Evolutionary conservation across 2,888 invertebrate genomes (phyloP).

Genomic region (Tenthredo distinguenda): DNA sequence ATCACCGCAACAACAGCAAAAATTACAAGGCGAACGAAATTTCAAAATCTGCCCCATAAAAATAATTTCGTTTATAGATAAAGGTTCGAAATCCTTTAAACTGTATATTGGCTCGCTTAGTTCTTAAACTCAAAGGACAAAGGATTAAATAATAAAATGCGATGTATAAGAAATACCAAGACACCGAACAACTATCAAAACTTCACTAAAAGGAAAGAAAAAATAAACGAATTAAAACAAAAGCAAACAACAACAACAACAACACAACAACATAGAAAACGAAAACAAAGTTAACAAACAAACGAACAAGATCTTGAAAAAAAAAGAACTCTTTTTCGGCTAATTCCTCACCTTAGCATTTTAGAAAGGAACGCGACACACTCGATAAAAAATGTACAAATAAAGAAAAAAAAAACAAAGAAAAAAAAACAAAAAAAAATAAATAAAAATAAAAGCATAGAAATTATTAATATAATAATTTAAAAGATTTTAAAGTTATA

Average conservation of each 20-base stretch:
- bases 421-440: constrained; percentile 53
- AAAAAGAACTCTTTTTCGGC: constrained; percentile 18
- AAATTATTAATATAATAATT: constrained; percentile 76
- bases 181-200: constrained; percentile 28
- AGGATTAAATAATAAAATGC: background rate
- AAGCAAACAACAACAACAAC: background rate
- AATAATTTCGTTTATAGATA: constrained; percentile 21
- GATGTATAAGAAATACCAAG: background rate
- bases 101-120: constrained; percentile 29
- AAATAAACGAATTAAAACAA: background rate
- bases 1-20: constrained; percentile 11
- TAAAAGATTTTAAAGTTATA: constrained; percentile 75
- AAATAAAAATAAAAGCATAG: constrained; percentile 59
- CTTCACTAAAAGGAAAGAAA: background rate
- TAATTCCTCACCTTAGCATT: constrained; percentile 46
- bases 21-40: constrained; percentile 22
- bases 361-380: constrained; percentile 36
- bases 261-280: background rate
- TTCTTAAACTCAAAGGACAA: constrained; percentile 45
- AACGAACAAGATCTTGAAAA: constrained; percentile 38
- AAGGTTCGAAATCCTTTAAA: background rate
- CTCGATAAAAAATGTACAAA: constrained; percentile 46
- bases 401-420: constrained; percentile 52
- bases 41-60: constrained; percentile 37
- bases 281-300: constrained; percentile 1